These are phyloP conservation scores for Apotomis capreana DNA, from an alignment of 2,888 invertebrate species.

Conservation along the genomic window DNA sequence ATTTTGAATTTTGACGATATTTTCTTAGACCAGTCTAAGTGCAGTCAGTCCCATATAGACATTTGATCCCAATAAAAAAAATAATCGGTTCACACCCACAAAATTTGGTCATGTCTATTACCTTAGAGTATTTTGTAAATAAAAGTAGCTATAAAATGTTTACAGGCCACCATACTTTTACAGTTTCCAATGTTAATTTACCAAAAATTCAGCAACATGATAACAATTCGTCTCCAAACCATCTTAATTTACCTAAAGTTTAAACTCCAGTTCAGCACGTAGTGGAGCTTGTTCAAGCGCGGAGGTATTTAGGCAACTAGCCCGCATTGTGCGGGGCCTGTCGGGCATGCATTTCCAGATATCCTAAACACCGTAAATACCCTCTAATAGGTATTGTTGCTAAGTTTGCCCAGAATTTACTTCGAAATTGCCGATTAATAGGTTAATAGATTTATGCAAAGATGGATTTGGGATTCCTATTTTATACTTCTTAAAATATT, in stretches of 20 bases:
- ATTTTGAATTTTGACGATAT: no score
- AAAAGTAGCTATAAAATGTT: no score
- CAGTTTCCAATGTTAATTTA: no score
- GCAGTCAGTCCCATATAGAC: no score
- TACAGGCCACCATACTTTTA: no score
- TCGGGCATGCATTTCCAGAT: slow-evolving; percentile 12
- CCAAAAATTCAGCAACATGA: no score
- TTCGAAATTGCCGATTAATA: neutral
- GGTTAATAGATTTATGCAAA: neutral
- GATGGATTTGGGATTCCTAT: neutral
- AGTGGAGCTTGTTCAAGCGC: neutral
- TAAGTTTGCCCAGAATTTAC: neutral
- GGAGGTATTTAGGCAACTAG: slow-evolving; percentile 12
- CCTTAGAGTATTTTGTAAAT: no score
- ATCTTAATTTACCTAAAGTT: slow-evolving; percentile 16
- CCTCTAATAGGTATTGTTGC: neutral
- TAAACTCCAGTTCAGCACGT: neutral
- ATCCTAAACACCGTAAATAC: neutral
- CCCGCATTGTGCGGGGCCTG: neutral
- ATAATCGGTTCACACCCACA: no score
- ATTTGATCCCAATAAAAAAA: no score
- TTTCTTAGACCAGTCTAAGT: no score
- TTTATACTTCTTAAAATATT: no score
- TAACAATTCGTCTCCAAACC: neutral
- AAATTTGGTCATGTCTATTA: no score